Conservation (phyloP, 2,113 vertebrate genomes). For the Beaufortia kweichowensis region DNA sequence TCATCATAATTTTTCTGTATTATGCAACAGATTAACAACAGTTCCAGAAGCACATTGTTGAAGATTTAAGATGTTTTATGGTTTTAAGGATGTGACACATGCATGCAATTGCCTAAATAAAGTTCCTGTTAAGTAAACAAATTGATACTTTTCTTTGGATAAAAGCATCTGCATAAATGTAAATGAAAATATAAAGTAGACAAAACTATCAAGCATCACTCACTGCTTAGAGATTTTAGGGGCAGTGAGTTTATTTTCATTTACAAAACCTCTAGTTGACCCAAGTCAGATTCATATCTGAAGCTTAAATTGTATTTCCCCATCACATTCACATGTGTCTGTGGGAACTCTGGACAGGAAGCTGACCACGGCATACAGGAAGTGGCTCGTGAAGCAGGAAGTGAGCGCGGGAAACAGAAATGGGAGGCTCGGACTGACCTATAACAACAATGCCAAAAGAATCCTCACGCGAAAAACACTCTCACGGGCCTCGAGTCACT, state of each 20-base stretch:
- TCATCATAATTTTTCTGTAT: no score
- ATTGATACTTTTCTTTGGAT: no score
- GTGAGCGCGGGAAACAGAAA: slow-evolving; percentile 44
- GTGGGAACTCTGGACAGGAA: slow-evolving; percentile 67
- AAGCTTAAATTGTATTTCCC: not conserved
- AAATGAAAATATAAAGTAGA: no score
- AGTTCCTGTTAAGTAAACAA: no score
- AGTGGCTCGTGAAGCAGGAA: slow-evolving; percentile 54
- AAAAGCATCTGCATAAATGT: no score
- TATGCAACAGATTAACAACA: no score
- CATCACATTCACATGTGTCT: slow-evolving; percentile 36
- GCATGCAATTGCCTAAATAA: no score
- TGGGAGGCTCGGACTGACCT: slow-evolving; percentile 40
- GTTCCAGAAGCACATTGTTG: no score
- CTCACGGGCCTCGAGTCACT: slow-evolving; percentile 3
- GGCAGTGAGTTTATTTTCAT: slow-evolving; percentile 5
- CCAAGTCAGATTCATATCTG: not conserved
- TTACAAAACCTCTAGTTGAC: slow-evolving; percentile 5
- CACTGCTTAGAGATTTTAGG: not conserved
- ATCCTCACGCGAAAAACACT: slow-evolving; percentile 28
- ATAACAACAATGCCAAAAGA: slow-evolving; percentile 41
- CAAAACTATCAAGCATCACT: not conserved
- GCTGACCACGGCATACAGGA: slow-evolving; percentile 51
- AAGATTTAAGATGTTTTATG: no score
- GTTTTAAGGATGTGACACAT: no score